phyloP scores from a whole-genome alignment of 2,113 vertebrate genomes.

The Dicrurus megarhynchus region DNA sequence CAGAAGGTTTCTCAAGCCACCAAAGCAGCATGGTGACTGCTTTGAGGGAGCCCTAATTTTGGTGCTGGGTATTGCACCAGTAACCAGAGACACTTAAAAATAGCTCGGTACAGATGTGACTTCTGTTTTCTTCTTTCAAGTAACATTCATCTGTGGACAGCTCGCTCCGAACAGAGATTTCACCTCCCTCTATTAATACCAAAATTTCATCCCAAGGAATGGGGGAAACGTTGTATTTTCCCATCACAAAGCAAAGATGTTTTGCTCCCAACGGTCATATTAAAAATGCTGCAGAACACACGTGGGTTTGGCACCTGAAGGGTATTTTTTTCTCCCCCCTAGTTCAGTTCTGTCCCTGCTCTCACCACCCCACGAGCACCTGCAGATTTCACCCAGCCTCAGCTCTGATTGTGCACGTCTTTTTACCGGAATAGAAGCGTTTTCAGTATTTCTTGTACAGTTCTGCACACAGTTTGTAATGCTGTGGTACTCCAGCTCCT shows the following conservation, averaged over 20 bases:
- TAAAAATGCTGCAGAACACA: background rate
- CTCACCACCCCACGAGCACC: background rate
- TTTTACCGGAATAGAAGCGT: background rate
- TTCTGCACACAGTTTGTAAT: fast-evolving
- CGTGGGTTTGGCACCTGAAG: background rate
- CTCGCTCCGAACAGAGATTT: background rate
- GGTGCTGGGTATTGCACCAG: background rate
- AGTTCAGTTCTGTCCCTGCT: background rate
- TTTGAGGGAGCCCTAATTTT: constrained; percentile 42
- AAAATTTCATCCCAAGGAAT: background rate
- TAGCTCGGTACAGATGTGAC: constrained; percentile 37
- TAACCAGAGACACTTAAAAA: constrained; percentile 53
- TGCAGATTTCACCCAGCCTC: background rate
- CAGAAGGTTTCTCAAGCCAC: constrained; percentile 50
- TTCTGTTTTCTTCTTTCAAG: constrained; percentile 38
- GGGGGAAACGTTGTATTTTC: background rate
- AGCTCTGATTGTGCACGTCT: background rate
- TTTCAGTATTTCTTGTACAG: background rate
- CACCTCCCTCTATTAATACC: background rate
- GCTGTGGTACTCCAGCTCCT: background rate
- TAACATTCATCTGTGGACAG: background rate
- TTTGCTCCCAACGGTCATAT: background rate
- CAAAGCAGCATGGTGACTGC: background rate
- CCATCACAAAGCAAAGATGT: background rate
- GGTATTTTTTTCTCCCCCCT: fast-evolving